Evolutionary conservation across 37 sponge, comb jelly and placozoan species (phyloP), one percentile per base, ranked within the genome.

Genomic region (Mnemiopsis leidyi): DNA sequence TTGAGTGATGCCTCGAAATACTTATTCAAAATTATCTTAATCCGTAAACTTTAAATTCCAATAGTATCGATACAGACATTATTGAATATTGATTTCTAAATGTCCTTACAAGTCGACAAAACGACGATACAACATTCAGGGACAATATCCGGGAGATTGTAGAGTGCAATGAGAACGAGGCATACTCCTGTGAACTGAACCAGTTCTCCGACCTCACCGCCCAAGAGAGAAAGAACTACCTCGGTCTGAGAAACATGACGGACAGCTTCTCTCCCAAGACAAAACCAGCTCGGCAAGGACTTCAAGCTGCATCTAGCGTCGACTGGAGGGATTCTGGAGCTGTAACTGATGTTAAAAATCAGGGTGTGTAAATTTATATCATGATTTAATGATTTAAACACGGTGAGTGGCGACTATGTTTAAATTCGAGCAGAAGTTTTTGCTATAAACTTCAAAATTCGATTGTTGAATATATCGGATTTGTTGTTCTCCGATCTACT

Each of bases 281-380:
- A 36, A 23, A 35, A 3, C 90, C 29, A 32, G 16, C 9, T 9
- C 3, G 3, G 24, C 21, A 79, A 9, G 23, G 24, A 20, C 25
- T 21, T 0, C 36, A 28, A 20, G 48, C 61, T 21, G 20, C 79
- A 13, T 7, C 20, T 1, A 36, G 38, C 29, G 35, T 32, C 16
- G 90, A 85, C 39, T 85, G 90, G 90, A 85, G 90, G 26, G 90
- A 85, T 3, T 39, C 25, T 21, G 48, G 48, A 16, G 90, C 48
- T 26, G 90, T 85, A 23, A 85, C 90, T 13, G 23, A 28, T 85
- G 90, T 85, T 28, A 85, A 85, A 29, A 23, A 40, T 38, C 90
- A 85, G 26, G 90, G 90, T 85, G 9, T 25, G 76, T 24, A 9
- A 28, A 67, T 67, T 67, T 67, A 20, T 21, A n/a, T n/a, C n/a